phyloP scores from a whole-genome alignment of 1,140 invertebrate species.

The Zophobas morio region DNA sequence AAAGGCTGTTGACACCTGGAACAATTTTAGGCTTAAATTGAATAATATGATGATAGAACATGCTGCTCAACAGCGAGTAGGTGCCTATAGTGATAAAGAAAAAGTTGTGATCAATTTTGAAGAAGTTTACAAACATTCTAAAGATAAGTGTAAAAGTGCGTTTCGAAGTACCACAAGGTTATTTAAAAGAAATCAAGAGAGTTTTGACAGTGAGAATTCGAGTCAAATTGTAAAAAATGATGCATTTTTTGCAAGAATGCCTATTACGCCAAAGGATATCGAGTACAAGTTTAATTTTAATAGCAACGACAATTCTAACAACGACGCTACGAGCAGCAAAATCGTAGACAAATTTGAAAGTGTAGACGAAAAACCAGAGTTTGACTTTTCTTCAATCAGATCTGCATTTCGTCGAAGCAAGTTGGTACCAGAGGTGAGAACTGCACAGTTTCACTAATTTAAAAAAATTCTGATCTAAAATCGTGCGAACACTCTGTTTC shows the following conservation, averaged over 20 bases:
- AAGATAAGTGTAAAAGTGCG: conserved; percentile 63
- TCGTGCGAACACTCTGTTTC: conserved; percentile 30
- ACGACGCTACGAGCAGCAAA: conserved; percentile 48
- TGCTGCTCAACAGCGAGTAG: conserved; percentile 62
- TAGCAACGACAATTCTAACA: conserved; percentile 45
- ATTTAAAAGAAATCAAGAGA: conserved; percentile 56
- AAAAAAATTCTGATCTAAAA: conserved; percentile 14
- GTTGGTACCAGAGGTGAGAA: conserved; percentile 59
- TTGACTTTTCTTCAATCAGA: conserved; percentile 59
- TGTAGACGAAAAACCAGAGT: conserved; percentile 55
- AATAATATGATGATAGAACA: conserved; percentile 63
- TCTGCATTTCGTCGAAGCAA: conserved; percentile 59
- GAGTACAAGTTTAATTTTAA: conserved; percentile 60
- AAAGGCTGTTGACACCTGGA: conserved; percentile 58
- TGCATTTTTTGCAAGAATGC: conserved; percentile 56
- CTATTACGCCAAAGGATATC: conserved; percentile 63
- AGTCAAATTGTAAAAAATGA: conserved; percentile 59
- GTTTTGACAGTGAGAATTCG: conserved; percentile 51
- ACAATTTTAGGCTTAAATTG: conserved; percentile 62
- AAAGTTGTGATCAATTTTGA: conserved; percentile 62
- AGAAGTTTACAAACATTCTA: conserved; percentile 65
- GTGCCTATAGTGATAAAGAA: conserved; percentile 61
- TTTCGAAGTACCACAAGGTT: conserved; percentile 65
- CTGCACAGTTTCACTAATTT: conserved; percentile 14
- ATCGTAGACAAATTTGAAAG: conserved; percentile 46